Base-by-base conservation (phyloP, 2,797 vertebrate species). In the Chaetodon trifasciatus region DNA sequence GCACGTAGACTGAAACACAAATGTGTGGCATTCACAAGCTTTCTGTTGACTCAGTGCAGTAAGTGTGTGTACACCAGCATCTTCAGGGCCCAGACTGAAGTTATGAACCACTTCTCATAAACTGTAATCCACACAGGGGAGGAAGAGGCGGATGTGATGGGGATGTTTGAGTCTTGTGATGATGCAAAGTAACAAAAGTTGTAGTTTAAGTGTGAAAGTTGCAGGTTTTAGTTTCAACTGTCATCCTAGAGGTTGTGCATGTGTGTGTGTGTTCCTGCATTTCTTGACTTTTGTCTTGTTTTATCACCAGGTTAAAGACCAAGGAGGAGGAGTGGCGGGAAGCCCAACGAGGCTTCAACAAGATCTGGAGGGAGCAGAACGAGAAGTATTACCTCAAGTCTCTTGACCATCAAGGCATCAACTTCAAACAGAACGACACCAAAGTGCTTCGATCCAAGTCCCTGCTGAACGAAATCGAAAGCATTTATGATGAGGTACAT, bases 311-410 rank as follows among this genome's bases (percentile, higher is more conserved):
- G 91, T 95, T 99, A 92, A 99, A 99, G 95, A 98, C 96, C 89
- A 99, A 99, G 94, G 98, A 99, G 74, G 98, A 99, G 40, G 98
- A 99, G 87, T 99, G 98, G 98, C 95, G 98, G 93, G 98, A 99
- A 97, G 98, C 98, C 70, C 98, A 99, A 83, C 95, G 98, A 83
- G 97, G 98, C 53, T 99, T 99, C 91, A 99, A 99, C 92, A 99
- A 99, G 94, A 98, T 99, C 83, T 99, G 98, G 98, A 96, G 98
- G 93, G 98, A 99, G 78, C 98, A 99, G 92, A 99, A 99, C 66
- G 98, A 99, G 92, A 99, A 99, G 85, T 99, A 99, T 95, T 99
- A 99, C 94, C 96, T 99, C 94, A 99, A 99, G 91, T 99, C 98
- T 82, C 96, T 99, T 64, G 98, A 99, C 92, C 98, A 99, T 86